Conservation (phyloP, 2,113 vertebrate genomes). For the Elgaria multicarinata region DNA sequence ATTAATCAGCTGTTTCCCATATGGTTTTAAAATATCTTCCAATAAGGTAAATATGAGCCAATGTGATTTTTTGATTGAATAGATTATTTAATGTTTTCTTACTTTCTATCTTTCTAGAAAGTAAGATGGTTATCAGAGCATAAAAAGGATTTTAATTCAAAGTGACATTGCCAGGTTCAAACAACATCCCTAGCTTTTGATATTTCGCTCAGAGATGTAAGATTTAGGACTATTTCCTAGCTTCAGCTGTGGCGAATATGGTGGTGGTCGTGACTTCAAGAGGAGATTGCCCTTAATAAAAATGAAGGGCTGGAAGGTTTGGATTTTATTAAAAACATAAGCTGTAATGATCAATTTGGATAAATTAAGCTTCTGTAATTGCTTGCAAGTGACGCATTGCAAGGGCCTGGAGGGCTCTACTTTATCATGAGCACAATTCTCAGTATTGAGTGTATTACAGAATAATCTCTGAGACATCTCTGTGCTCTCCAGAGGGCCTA, state of each 20-base stretch:
- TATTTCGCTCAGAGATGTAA: slow-evolving; percentile 34
- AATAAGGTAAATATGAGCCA: slow-evolving; percentile 58
- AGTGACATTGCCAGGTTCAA: slow-evolving; percentile 37
- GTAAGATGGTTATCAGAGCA: slow-evolving; percentile 50
- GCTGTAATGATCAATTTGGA: slow-evolving; percentile 11
- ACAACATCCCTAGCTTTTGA: slow-evolving; percentile 44
- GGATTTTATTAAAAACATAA: slow-evolving; percentile 24
- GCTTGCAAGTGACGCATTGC: slow-evolving; percentile 31
- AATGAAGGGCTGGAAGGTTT: slow-evolving; percentile 7
- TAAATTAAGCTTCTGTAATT: slow-evolving; percentile 34
- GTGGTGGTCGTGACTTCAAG: slow-evolving; percentile 20
- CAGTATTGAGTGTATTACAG: not conserved
- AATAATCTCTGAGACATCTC: slow-evolving; percentile 1
- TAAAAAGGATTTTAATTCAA: slow-evolving; percentile 44
- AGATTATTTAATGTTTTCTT: slow-evolving; percentile 61
- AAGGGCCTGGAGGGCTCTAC: not conserved
- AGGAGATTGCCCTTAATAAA: slow-evolving; percentile 6
- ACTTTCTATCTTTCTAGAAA: slow-evolving; percentile 27
- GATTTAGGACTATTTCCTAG: slow-evolving; percentile 30
- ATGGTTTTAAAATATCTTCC: slow-evolving; percentile 63
- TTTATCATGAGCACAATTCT: not conserved
- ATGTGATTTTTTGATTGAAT: slow-evolving; percentile 24
- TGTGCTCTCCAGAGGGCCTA: not conserved
- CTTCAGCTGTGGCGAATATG: not conserved
- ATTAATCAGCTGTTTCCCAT: slow-evolving; percentile 73